phyloP scores from a whole-genome alignment of 2,888 invertebrate species.

The Chymomyza fuscimana region DNA sequence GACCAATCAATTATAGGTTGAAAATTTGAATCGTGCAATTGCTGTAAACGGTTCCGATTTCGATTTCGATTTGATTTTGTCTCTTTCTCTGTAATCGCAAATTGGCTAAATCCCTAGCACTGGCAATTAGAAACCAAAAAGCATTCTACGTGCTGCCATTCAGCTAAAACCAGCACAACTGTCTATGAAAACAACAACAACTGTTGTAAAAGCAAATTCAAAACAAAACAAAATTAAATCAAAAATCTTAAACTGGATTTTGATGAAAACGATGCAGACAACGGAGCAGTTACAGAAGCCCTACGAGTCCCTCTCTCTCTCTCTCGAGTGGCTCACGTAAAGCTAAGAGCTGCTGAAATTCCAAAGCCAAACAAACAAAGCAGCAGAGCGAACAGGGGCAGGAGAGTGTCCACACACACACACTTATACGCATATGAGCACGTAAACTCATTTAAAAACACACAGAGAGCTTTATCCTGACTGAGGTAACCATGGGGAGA shows the following conservation, averaged over 20 bases:
- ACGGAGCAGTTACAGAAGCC: not conserved
- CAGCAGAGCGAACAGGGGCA: no score
- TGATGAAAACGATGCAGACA: conserved; percentile 41
- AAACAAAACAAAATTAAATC: conserved; percentile 63
- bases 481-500: no score
- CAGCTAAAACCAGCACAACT: conserved; percentile 3
- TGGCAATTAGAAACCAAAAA: conserved; percentile 1
- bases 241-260: conserved; percentile 69
- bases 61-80: no score
- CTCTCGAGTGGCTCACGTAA: conserved; percentile 2
- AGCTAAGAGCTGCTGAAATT: no score
- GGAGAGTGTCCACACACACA: no score
- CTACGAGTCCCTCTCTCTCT: not conserved
- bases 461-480: conserved; percentile 13
- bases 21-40: no score
- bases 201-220: conserved; percentile 6
- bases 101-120: not conserved
- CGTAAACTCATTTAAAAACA: conserved; percentile 53
- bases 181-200: conserved; percentile 18
- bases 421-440: conserved; percentile 26
- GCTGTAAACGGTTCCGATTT: no score
- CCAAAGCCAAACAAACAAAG: conserved; percentile 38
- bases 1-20: no score
- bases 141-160: conserved; percentile 36
- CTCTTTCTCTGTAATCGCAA: no score